These are phyloP conservation scores for Mimumesa dahlbomi DNA, from an alignment of 2,888 invertebrate genomes.

Conservation along the genomic window DNA sequence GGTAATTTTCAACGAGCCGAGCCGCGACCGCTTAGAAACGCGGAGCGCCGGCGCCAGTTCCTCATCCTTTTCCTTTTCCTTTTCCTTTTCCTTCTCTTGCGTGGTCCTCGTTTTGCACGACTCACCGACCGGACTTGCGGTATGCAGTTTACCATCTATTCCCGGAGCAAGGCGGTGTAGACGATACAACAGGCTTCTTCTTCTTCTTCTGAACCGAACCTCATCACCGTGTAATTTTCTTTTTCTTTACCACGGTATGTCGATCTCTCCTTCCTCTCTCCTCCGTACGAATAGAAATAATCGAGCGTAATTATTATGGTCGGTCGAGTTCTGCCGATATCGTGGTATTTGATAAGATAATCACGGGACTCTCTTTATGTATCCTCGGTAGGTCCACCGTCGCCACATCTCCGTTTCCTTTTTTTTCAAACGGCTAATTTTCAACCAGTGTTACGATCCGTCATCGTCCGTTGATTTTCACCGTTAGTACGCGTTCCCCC, in stretches of 20 bases:
- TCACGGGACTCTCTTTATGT: constrained; percentile 54
- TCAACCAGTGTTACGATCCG: constrained; percentile 8
- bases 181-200: constrained; percentile 48
- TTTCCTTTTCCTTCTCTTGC: constrained; percentile 10
- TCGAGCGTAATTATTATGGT: constrained; percentile 59
- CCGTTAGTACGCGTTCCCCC: constrained; percentile 48
- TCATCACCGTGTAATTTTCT: background rate
- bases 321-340: constrained; percentile 33
- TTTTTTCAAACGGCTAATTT: constrained; percentile 6
- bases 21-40: constrained; percentile 61
- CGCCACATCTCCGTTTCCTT: background rate
- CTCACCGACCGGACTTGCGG: constrained; percentile 42
- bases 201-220: constrained; percentile 5
- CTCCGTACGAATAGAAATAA: constrained; percentile 57
- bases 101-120: constrained; percentile 53
- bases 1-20: constrained; percentile 69
- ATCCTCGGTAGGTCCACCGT: constrained; percentile 29
- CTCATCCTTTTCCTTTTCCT: constrained; percentile 65
- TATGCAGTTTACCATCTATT: constrained; percentile 27
- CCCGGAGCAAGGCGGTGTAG: constrained; percentile 29
- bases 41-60: constrained; percentile 72
- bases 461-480: constrained; percentile 48
- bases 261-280: constrained; percentile 21
- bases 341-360: constrained; percentile 64
- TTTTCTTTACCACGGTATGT: background rate